These are phyloP conservation scores for Pangasianodon gigas DNA, from an alignment of 2,113 vertebrate genomes.

Conservation along the genomic window DNA sequence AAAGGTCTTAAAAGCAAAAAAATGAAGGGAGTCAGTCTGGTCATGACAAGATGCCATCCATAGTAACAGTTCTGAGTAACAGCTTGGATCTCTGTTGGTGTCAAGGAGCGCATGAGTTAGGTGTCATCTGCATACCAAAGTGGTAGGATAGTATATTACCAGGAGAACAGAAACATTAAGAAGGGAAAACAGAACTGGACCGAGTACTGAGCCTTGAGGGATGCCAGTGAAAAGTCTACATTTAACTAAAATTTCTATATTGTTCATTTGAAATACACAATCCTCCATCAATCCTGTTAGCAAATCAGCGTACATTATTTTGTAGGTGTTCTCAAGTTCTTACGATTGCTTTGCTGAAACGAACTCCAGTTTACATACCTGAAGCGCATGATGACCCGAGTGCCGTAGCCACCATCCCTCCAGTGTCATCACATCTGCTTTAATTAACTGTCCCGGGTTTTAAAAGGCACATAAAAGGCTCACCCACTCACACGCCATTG, in stretches of 20 bases:
- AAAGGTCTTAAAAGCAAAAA: no score
- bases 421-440: conserved; percentile 65
- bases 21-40: no score
- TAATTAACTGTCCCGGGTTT: conserved; percentile 72
- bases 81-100: no score
- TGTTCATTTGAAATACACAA: neutral
- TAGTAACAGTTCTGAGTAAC: neutral
- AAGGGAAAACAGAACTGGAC: neutral
- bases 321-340: neutral
- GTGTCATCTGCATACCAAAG: neutral
- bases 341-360: conserved; percentile 39
- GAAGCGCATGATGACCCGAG: conserved; percentile 30
- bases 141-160: no score
- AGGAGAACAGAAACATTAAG: neutral
- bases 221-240: neutral
- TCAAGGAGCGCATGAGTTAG: neutral
- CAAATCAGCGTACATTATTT: neutral
- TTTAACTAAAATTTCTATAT: neutral
- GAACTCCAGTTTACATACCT: conserved; percentile 58
- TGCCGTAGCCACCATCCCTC: conserved; percentile 41
- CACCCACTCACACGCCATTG: conserved; percentile 53
- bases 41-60: neutral
- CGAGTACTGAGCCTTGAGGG: neutral
- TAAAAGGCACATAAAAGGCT: conserved; percentile 70
- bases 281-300: neutral